Conservation (phyloP, 2,113 vertebrate species). For the Myodes glareolus region DNA sequence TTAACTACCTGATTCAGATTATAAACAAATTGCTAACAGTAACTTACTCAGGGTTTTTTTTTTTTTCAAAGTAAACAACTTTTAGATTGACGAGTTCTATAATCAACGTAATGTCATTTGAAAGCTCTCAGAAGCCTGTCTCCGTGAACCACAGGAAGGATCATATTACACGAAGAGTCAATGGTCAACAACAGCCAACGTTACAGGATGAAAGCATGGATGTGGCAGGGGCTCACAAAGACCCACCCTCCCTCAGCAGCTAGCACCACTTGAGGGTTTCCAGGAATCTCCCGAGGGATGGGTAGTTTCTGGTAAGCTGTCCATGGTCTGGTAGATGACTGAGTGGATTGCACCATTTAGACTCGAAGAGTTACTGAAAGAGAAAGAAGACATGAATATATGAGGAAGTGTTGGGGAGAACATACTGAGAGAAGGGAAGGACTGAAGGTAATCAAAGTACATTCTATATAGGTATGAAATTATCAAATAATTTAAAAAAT, state of each 20-base stretch:
- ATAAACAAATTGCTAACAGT: conserved; percentile 22
- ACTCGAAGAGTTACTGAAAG: not conserved
- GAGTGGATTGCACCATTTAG: too few relatives aligned
- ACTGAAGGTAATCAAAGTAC: not conserved
- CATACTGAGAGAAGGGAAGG: not conserved
- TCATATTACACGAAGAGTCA: not conserved
- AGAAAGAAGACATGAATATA: not conserved
- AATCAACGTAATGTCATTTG: conserved; percentile 19
- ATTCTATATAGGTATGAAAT: not conserved
- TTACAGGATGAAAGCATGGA: not conserved
- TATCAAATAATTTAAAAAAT: not conserved
- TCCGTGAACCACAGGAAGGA: not conserved
- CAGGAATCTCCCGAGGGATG: not conserved
- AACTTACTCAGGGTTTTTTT: not conserved
- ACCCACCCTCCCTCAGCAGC: not conserved
- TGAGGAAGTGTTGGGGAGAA: not conserved
- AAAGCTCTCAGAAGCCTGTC: not conserved
- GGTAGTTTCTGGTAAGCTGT: not conserved
- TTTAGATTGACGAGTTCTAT: not conserved
- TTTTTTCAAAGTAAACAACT: conserved; percentile 9
- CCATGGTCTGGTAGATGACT: not conserved
- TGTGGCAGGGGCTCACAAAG: not conserved
- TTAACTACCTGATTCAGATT: not conserved
- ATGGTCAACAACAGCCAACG: too few relatives aligned
- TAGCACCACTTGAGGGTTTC: not conserved